Percentiles rank a stretch among this genome's conserved stretches.
Conservation (phyloP, 2,113 vertebrate species). For the Sceloporus undulatus region DNA sequence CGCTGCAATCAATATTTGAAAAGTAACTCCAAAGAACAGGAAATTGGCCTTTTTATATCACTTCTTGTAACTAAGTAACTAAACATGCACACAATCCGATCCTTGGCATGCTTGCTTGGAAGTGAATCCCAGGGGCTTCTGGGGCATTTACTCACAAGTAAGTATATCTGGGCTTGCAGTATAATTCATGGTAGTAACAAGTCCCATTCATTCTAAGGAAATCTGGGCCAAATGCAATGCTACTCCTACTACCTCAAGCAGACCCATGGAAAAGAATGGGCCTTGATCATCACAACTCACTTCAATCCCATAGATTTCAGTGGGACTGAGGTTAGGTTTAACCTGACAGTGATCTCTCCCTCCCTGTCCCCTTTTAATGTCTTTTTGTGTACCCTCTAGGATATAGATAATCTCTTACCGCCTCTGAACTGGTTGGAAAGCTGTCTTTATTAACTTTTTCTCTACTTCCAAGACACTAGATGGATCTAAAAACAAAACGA, state of each 20-base stretch:
- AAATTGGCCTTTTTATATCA: slow-evolving; percentile 47
- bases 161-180: not conserved
- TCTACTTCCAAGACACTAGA: slow-evolving; percentile 97
- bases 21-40: slow-evolving; percentile 10
- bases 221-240: not conserved
- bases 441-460: slow-evolving; percentile 91
- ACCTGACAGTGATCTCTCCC: no score
- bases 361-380: no score
- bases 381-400: not conserved
- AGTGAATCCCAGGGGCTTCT: not conserved
- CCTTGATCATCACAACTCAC: no score
- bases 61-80: not conserved
- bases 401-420: slow-evolving; percentile 78
- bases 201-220: not conserved
- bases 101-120: not conserved
- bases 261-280: no score
- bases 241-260: no score
- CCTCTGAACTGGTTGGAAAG: slow-evolving; percentile 90
- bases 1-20: not conserved
- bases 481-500: slow-evolving; percentile 86
- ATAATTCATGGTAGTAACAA: not conserved
- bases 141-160: not conserved
- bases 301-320: no score
- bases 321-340: no score
- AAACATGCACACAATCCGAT: not conserved